Evolutionary conservation across 2,888 invertebrate species (phyloP).

Genomic region (Campopleginae sp.): DNA sequence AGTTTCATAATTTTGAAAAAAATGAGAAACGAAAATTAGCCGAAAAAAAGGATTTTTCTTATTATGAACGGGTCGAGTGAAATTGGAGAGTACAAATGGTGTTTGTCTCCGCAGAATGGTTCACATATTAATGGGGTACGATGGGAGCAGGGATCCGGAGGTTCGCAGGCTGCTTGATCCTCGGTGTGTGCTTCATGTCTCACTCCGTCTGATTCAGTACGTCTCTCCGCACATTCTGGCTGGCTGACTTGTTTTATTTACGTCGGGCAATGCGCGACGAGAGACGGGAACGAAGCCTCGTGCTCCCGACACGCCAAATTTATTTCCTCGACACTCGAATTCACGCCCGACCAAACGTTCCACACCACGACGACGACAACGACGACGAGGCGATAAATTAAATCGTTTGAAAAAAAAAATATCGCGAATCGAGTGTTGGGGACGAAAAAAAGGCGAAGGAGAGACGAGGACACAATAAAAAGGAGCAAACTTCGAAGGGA

Average conservation of each 20-base stretch:
- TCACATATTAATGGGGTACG: constrained; percentile 8
- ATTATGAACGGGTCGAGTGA: not conserved
- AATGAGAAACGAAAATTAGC: not conserved
- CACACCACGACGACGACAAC: constrained; percentile 54
- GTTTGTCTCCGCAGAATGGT: not conserved
- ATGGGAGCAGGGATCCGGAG: constrained; percentile 54
- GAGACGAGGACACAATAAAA: constrained; percentile 8
- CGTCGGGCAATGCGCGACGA: constrained; percentile 67
- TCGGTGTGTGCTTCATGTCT: constrained; percentile 62
- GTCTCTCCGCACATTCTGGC: constrained; percentile 53
- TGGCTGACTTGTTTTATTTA: constrained; percentile 75
- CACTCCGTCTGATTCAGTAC: constrained; percentile 59
- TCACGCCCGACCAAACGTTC: constrained; percentile 63
- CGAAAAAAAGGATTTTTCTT: not conserved
- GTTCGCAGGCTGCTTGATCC: constrained; percentile 38
- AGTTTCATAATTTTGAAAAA: not conserved
- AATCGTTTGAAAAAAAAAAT: constrained; percentile 67
- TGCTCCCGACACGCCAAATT: constrained; percentile 76
- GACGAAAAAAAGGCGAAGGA: constrained; percentile 51
- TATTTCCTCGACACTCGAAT: constrained; percentile 74
- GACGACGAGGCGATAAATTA: constrained; percentile 72
- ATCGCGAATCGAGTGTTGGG: constrained; percentile 29
- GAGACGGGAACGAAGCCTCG: constrained; percentile 64
- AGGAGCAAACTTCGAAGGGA: constrained; percentile 28
- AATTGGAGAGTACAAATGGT: not conserved